phyloP scores from a whole-genome alignment of 2,797 vertebrate species.

The Parauchenoglanis ngamensis region DNA sequence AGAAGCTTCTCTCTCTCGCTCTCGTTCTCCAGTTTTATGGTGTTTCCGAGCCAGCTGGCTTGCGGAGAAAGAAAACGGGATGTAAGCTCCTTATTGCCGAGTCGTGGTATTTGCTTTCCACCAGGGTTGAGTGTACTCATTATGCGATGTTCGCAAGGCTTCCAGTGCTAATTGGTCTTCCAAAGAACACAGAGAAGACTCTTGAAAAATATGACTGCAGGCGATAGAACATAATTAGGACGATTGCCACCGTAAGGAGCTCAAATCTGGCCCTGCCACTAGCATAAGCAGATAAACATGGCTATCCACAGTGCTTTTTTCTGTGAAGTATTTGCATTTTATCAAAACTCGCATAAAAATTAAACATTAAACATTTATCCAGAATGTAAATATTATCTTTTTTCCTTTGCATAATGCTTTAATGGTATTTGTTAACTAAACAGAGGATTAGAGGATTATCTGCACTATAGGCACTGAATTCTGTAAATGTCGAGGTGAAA shows the following conservation, averaged over 20 bases:
- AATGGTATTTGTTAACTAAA: conserved; percentile 58
- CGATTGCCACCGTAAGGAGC: conserved; percentile 66
- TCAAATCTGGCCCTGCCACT: conserved; percentile 58
- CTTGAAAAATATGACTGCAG: conserved; percentile 68
- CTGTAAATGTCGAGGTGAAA: conserved; percentile 62
- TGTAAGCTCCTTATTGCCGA: conserved; percentile 68
- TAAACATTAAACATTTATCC: background rate
- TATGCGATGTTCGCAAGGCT: conserved; percentile 66
- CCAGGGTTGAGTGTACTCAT: conserved; percentile 66
- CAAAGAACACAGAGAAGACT: conserved; percentile 66
- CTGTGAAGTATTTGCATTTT: conserved; percentile 53
- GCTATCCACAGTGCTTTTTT: conserved; percentile 20
- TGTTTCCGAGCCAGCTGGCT: conserved; percentile 67
- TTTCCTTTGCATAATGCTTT: conserved; percentile 51
- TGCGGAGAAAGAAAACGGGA: conserved; percentile 61
- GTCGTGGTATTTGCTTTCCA: conserved; percentile 68
- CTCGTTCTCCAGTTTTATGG: conserved; percentile 59
- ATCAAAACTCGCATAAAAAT: conserved; percentile 40
- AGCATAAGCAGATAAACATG: conserved; percentile 58
- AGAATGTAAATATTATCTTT: conserved; percentile 49
- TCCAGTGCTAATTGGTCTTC: conserved; percentile 68
- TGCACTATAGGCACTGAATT: conserved; percentile 49
- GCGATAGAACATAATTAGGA: conserved; percentile 71
- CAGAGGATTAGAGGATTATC: conserved; percentile 50
- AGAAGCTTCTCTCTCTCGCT: conserved; percentile 59